A percentile compares a stretch with the other conserved stretches of the same genome.
Evolutionary conservation across 2,113 vertebrate genomes (phyloP).

Genomic region (Mus musculus): GRCm39 chr9:5091501-5092000

Average conservation of each 20-base stretch:
- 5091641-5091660: not conserved
- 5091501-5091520: not conserved
- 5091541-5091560: not conserved
- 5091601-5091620: not conserved
- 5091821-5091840: not conserved
- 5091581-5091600: not conserved
- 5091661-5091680: not conserved
- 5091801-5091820: not conserved
- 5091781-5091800: not conserved
- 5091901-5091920: not conserved
- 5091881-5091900: not conserved
- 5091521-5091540: not conserved
- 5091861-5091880: not conserved
- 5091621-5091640: rapidly evolving
- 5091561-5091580: not conserved
- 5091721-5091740: not conserved
- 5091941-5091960: not conserved
- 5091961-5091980: not conserved
- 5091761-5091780: not conserved
- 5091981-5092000: not conserved
- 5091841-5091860: not conserved
- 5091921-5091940: not conserved
- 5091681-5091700: rapidly evolving
- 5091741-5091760: not conserved
- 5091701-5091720: not conserved